Evolutionary conservation across 2,113 vertebrate genomes (phyloP).

Genomic region (Thermophis baileyi): DNA sequence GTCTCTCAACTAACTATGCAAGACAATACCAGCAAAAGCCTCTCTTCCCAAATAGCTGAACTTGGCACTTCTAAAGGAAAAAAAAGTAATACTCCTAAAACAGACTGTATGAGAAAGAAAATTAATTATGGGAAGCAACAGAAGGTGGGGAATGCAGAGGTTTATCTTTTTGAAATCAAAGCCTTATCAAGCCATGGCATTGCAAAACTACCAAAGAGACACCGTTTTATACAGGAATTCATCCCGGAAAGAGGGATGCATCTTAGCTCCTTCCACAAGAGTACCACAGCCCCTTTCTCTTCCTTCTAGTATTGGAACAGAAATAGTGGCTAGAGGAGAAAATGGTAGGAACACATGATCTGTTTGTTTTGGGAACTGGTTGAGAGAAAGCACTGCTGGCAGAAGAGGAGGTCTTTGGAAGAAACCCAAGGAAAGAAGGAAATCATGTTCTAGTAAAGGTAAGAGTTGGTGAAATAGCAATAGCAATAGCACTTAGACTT

Average conservation of each 20-base stretch:
- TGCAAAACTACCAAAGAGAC: neutral
- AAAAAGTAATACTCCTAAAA: neutral
- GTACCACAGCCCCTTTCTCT: neutral
- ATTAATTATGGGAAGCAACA: neutral
- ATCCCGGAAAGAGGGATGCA: neutral
- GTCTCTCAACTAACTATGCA: neutral
- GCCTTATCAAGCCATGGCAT: neutral
- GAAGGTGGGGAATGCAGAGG: neutral
- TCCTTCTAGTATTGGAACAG: neutral
- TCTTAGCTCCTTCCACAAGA: neutral
- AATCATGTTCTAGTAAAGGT: neutral
- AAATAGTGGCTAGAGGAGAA: neutral
- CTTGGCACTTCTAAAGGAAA: neutral
- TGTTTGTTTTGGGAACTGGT: neutral
- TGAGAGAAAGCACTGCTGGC: neutral
- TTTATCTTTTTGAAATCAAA: neutral
- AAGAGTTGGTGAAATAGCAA: neutral
- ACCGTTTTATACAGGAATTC: neutral
- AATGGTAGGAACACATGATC: neutral
- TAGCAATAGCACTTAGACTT: too few species aligned
- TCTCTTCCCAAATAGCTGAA: neutral
- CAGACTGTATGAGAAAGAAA: neutral
- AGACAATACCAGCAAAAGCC: neutral
- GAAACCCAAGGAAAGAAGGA: neutral
- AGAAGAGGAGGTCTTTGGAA: neutral